Evolutionary conservation across 2,797 vertebrate genomes (phyloP).

Genomic region (Tiaroga cobitis): DNA sequence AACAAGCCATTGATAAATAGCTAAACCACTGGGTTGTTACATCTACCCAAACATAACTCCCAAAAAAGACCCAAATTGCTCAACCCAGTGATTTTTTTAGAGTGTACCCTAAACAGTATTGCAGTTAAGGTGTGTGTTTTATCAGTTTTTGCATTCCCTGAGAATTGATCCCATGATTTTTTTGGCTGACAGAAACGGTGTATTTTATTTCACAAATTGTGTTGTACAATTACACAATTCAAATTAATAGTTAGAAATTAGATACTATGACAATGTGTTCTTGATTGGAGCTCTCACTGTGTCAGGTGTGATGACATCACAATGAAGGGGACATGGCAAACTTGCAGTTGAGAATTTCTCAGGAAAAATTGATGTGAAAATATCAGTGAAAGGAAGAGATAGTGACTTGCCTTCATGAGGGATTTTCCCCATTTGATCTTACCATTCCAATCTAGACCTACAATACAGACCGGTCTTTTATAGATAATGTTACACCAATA

Average conservation of each 20-base stretch:
- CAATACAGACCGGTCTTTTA: not conserved
- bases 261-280: not conserved
- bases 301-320: not conserved
- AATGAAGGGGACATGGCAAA: not conserved
- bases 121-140: not conserved
- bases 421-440: conserved; percentile 1
- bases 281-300: not conserved
- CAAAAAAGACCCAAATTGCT: no score
- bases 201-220: not conserved
- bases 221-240: not conserved
- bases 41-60: not conserved
- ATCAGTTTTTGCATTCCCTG: not conserved
- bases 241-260: not conserved
- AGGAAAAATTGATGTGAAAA: not conserved
- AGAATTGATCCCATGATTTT: not conserved
- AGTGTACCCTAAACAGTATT: no score
- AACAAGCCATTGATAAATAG: not conserved
- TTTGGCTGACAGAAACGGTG: not conserved
- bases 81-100: no score
- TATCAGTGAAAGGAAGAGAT: not conserved
- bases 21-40: not conserved
- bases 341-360: not conserved
- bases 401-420: not conserved
- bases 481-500: not conserved
- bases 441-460: not conserved